Percentiles rank a stretch among this genome's conserved stretches.
Evolutionary conservation across 2,113 vertebrate genomes (phyloP).

Genomic region (Ovibos moschatus): DNA sequence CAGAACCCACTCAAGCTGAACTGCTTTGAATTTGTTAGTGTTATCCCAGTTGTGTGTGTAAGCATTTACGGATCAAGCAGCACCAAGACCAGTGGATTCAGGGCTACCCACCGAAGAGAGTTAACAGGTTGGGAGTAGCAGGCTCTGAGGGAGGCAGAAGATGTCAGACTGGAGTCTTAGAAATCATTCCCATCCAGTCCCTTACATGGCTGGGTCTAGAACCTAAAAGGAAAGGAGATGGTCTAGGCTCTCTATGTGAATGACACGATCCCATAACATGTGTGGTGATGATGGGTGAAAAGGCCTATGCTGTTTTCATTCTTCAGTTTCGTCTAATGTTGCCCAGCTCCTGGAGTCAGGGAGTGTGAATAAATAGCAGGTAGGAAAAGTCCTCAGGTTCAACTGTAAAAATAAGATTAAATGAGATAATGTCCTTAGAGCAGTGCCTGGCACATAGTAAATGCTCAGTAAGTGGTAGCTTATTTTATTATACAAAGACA

Average conservation of each 20-base stretch:
- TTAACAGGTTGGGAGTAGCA: neutral
- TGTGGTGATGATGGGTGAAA: neutral
- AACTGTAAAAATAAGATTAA: conserved; percentile 3
- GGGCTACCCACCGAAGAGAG: neutral
- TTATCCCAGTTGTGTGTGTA: neutral
- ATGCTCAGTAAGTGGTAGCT: neutral
- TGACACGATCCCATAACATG: neutral
- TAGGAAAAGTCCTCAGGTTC: neutral
- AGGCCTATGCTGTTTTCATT: neutral
- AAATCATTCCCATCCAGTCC: neutral
- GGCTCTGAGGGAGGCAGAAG: neutral
- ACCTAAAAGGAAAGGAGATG: neutral
- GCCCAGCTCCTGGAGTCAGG: neutral
- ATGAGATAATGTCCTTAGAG: neutral
- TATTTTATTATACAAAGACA: conserved; percentile 46
- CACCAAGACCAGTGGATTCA: neutral
- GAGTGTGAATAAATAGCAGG: neutral
- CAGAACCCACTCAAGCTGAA: neutral
- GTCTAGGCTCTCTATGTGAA: neutral
- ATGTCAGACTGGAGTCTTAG: neutral
- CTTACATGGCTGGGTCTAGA: neutral
- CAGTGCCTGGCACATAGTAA: neutral
- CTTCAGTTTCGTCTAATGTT: neutral
- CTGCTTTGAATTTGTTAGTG: neutral
- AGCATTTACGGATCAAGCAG: neutral